Evolutionary conservation across 2,888 invertebrate species (phyloP), one percentile per base, ranked within the genome.

Genomic region (Eristalis pertinax): DNA sequence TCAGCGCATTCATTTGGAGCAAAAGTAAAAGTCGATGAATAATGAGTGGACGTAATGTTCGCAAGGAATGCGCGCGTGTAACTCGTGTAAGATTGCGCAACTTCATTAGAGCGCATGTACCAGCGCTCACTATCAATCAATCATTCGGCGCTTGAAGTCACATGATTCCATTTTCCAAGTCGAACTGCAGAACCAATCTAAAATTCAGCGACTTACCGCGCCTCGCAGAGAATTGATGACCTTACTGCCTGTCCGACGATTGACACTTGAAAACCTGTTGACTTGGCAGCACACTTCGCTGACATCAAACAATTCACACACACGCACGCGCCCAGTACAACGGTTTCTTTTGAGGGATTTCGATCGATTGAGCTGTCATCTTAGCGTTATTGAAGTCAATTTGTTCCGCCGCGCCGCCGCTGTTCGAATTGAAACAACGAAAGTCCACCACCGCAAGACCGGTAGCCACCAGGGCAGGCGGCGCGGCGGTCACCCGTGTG

Each of bases 1-100:
- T 32, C 32, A n/a, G 19, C n/a, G 5, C 56, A 26, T 65, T 50
- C 60, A 82, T 60, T 19, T 76, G 38, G 43, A 70, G 74, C 74
- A 76, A 75, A 82, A 82, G 81, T 82, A 82, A 82, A 82, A 82
- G 81, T 82, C 75, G 13, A 63, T 64, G 64, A 81, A 75, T 70
- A 74, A 75, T 81, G 32, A 64, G 69, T 67, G 56, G 10, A 32
- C 32, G 26, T 13, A 19, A 13, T 32, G n/a, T 62, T 35, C 43
- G 11, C 2, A 58, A 65, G 50, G 32, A 35, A 65, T 56, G 56
- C 41, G 63, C 41, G 63, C 63, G 68, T 56, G 29, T 58, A 78
- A n/a, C 38, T 15, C 38, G 26, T 15, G 19, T 50, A 50, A 43
- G 26, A 26, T 80, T 68, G 72, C 58, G 72, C 76, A 84, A 73